These are phyloP conservation scores for Phalacrocorax pelagicus DNA, from an alignment of 2,113 vertebrate species.

Conservation along the genomic window DNA sequence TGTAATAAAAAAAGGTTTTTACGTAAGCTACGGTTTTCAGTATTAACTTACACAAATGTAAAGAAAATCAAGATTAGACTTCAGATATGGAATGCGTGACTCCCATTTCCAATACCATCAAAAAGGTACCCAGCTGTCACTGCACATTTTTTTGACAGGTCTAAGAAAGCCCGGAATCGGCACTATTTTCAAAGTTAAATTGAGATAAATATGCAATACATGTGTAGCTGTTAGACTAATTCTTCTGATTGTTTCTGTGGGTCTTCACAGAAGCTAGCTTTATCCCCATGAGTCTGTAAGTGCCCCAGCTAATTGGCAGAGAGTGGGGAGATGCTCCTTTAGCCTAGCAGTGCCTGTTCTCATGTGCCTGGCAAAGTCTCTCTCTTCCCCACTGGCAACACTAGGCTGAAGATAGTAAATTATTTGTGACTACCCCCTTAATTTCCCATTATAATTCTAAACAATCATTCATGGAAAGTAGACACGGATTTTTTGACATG, in stretches of 20 bases:
- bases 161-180: not conserved
- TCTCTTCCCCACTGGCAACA: not conserved
- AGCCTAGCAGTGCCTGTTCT: not conserved
- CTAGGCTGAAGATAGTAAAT: not conserved
- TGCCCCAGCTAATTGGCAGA: not conserved
- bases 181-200: not conserved
- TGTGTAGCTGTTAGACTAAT: constrained; percentile 11
- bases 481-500: not conserved
- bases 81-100: not conserved
- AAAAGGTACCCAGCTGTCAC: not conserved
- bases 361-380: not conserved
- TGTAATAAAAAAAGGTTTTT: not conserved
- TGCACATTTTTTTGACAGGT: not conserved
- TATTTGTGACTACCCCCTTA: not conserved
- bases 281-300: not conserved
- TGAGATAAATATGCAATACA: constrained; percentile 5
- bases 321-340: not conserved
- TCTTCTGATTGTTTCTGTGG: constrained; percentile 25
- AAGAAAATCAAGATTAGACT: not conserved
- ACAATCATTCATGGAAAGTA: not conserved
- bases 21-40: too few relatives aligned
- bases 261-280: not conserved
- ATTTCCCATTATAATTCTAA: not conserved
- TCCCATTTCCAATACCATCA: not conserved
- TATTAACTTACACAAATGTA: too few relatives aligned